These are phyloP conservation scores for Exephanes ischioxanthus DNA, from an alignment of 2,888 invertebrate genomes.

Conservation along the genomic window DNA sequence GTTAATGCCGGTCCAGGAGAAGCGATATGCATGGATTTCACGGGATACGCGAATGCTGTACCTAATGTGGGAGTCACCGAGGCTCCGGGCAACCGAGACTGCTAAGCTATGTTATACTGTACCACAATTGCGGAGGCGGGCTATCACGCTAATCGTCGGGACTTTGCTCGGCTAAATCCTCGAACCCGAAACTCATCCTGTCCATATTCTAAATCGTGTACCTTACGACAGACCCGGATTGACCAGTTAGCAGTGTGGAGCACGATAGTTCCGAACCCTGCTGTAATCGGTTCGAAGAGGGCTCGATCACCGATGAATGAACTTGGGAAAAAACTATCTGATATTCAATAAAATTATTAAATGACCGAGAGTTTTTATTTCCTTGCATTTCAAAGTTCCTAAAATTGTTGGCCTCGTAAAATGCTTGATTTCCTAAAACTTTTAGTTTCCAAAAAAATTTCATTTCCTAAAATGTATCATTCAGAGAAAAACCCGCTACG, in stretches of 20 bases:
- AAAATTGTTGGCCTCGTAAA: no score
- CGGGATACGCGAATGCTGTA: conserved; percentile 20
- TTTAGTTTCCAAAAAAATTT: no score
- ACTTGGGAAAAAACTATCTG: not conserved
- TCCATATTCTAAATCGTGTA: conserved; percentile 31
- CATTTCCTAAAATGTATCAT: no score
- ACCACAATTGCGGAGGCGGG: conserved; percentile 69
- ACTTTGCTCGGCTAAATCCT: conserved; percentile 67
- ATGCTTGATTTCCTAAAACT: no score
- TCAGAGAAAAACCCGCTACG: no score
- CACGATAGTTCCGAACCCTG: not conserved
- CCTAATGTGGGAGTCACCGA: conserved; percentile 27
- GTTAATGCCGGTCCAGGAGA: conserved; percentile 78
- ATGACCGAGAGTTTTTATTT: no score
- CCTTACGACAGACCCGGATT: conserved; percentile 22
- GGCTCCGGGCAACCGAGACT: conserved; percentile 24
- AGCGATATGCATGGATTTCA: conserved; percentile 81
- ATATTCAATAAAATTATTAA: no score
- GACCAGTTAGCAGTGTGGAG: conserved; percentile 63
- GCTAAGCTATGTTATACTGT: conserved; percentile 47
- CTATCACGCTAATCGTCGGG: conserved; percentile 74
- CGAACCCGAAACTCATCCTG: conserved; percentile 19
- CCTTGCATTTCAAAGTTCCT: no score
- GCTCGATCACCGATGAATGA: conserved; percentile 1
- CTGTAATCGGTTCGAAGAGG: not conserved